These are phyloP conservation scores for Eupeodes latifasciatus DNA, from an alignment of 2,888 invertebrate species.

Conservation along the genomic window DNA sequence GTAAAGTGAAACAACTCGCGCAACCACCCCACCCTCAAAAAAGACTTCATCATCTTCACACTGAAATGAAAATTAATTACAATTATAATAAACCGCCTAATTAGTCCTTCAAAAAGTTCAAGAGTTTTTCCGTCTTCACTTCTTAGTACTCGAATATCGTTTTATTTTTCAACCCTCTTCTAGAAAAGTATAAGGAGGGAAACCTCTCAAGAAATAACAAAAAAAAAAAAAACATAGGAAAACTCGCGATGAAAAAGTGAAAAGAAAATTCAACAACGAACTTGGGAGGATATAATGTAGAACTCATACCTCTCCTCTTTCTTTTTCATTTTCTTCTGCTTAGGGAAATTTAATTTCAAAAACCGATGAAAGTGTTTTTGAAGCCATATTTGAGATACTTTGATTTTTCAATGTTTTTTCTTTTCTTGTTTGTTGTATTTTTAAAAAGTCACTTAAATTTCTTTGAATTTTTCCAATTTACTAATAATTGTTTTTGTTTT, in stretches of 20 bases:
- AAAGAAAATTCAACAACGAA: conserved; percentile 28
- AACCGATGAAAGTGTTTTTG: conserved; percentile 85
- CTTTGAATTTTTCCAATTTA: conserved; percentile 20
- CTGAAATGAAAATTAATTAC: conserved; percentile 81
- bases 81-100: conserved; percentile 84
- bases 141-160: conserved; percentile 29
- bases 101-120: conserved; percentile 78
- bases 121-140: conserved; percentile 47
- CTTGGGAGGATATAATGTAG: conserved; percentile 12
- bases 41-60: conserved; percentile 42
- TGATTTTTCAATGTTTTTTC: conserved; percentile 7
- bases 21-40: conserved; percentile 21
- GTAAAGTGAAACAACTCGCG: conserved; percentile 46
- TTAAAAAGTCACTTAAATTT: background rate
- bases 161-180: conserved; percentile 47
- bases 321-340: conserved; percentile 36
- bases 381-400: conserved; percentile 80
- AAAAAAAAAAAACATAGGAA: conserved; percentile 37
- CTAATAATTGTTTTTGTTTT: conserved; percentile 37
- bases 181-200: conserved; percentile 38
- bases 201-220: conserved; percentile 61
- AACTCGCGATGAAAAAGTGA: conserved; percentile 62
- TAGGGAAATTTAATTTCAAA: conserved; percentile 83
- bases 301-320: conserved; percentile 10
- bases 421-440: background rate